phyloP scores from a whole-genome alignment of 2,797 vertebrate genomes.

The Chromobotia macracanthus region DNA sequence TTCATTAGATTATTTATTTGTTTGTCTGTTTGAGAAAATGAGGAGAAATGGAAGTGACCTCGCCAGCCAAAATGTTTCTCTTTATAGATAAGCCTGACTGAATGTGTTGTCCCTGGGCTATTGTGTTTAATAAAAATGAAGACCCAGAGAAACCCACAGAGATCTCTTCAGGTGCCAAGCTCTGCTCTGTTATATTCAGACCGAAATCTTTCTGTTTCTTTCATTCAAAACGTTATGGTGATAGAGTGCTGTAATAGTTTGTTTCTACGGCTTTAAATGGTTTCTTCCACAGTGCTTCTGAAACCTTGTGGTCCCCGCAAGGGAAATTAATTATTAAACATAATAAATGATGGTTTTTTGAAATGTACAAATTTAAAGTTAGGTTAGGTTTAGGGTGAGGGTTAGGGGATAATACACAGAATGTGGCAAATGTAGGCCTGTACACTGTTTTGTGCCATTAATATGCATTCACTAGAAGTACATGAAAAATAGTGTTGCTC shows the following conservation, averaged over 20 bases:
- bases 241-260: neutral
- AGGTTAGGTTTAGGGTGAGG: no score
- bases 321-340: no score
- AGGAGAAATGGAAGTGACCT: constrained; percentile 51
- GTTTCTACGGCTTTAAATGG: neutral
- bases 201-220: no score
- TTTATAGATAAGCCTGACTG: constrained; percentile 52
- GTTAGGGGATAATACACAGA: no score
- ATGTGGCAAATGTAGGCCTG: no score
- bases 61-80: constrained; percentile 47
- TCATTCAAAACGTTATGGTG: constrained; percentile 9
- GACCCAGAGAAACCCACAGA: constrained; percentile 8
- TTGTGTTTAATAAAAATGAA: constrained; percentile 51
- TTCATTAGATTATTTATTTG: constrained; percentile 48
- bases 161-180: constrained; percentile 22
- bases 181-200: constrained; percentile 45
- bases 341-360: no score
- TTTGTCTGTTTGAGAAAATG: constrained; percentile 47
- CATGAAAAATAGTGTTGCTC: no score
- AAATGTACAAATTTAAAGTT: no score
- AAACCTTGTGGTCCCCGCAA: neutral
- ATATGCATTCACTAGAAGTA: no score
- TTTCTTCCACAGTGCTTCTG: neutral
- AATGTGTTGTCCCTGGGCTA: constrained; percentile 46
- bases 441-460: no score